Base-by-base conservation (phyloP, 2,113 vertebrate species). In the Colius striatus region DNA sequence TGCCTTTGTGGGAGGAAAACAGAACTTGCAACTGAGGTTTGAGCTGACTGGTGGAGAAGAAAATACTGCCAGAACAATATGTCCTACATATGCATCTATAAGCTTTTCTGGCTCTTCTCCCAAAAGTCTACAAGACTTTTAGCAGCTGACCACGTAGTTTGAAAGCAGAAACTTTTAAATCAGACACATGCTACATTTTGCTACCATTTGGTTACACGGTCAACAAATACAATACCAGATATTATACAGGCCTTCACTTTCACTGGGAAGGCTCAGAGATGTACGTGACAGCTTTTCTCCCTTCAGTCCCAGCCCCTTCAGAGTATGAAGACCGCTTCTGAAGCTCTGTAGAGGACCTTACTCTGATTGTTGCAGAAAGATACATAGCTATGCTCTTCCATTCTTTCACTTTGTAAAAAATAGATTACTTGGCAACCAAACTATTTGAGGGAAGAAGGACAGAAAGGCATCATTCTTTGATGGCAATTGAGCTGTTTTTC, bases 271-370 rank as follows among this genome's bases (percentile, higher is more conserved):
- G 19, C 13, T 20, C n/a, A 30, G 27, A 47, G 29, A 36, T 19
- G 34, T 10, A 20, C 34, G 21, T 7, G 65, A 11, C 26, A 54
- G 57, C 50, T 87, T 84, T 76, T 47, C 11, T 48, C 7, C 60
- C 21, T n/a, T 61, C 30, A 29, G 1, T 22, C 8, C 10, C 3
- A 7, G 10, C 73, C 68, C 51, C 29, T 63, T 80, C 29, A 16
- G 55, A 70, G n/a, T 36, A 27, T 1, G 1, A 58, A n/a, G 57
- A n/a, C n/a, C 11, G 21, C 63, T 66, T 53, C 8, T 0, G 0
- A 66, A 61, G 48, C 50, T 92, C 30, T 51, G 16, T 6, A 51
- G 53, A 75, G 21, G 84, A 9, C 61, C 20, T 79, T 54, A 36
- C 89, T 63, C 6, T 6, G 47, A 58, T 74, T 62, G 30, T 4